phyloP scores from a whole-genome alignment of 2,113 vertebrate genomes.

The Ophthalmolycus amberensis region DNA sequence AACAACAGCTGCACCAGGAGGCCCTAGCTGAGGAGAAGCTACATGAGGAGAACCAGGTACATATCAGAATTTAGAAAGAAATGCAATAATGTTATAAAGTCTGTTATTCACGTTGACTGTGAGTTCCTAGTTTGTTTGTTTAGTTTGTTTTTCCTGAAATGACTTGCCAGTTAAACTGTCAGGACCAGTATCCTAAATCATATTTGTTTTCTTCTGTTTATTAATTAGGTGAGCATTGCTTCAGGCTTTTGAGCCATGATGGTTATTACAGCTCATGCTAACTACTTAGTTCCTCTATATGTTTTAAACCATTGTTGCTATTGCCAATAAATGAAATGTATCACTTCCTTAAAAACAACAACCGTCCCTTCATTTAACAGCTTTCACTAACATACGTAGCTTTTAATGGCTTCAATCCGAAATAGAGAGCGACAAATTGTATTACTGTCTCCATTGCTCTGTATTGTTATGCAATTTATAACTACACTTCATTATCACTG shows the following conservation, averaged over 20 bases:
- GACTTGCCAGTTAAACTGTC: not conserved
- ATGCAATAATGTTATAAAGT: not conserved
- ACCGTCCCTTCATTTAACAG: not conserved
- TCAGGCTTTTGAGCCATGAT: not conserved
- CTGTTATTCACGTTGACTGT: not conserved
- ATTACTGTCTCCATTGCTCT: constrained; percentile 12
- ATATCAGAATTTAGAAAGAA: not conserved
- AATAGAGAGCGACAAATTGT: constrained; percentile 10
- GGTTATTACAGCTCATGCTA: not conserved
- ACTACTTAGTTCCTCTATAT: constrained; percentile 24
- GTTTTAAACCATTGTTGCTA: not conserved
- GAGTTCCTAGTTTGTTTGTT: constrained; percentile 5
- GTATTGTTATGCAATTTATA: constrained; percentile 3
- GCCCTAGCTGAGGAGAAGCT: constrained; percentile 35
- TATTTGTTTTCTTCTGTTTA: not conserved
- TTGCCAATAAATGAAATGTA: not conserved
- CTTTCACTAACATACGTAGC: not conserved
- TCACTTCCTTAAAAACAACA: constrained; percentile 1
- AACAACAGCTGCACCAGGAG: constrained; percentile 56
- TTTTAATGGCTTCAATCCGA: not conserved
- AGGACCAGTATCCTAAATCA: not conserved
- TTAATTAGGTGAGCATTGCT: constrained; percentile 3
- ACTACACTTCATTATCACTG: constrained; percentile 22
- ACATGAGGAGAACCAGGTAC: constrained; percentile 59
- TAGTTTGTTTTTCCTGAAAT: not conserved